Conservation (phyloP, 2,113 vertebrate genomes). For the Pituophis catenifer region DNA sequence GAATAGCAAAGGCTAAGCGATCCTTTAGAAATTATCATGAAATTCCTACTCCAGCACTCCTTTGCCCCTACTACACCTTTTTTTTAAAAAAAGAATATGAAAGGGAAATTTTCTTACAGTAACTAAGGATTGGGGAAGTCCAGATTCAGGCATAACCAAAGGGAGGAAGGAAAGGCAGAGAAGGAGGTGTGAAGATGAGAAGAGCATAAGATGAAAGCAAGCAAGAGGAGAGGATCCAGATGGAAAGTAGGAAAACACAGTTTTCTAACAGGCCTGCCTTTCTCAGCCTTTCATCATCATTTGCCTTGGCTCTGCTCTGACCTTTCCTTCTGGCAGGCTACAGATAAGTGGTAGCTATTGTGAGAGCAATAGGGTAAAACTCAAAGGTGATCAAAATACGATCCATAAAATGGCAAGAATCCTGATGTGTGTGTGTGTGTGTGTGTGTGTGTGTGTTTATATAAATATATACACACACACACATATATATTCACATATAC, state of each 20-base stretch:
- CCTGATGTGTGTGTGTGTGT: not conserved
- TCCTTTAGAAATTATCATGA: not conserved
- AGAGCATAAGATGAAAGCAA: slow-evolving; percentile 36
- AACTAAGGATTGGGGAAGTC: not conserved
- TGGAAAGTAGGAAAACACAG: slow-evolving; percentile 11
- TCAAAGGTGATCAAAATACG: not conserved
- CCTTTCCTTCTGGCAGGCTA: slow-evolving; percentile 50
- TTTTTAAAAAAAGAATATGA: not conserved
- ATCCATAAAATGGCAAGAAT: not conserved
- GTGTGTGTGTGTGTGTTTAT: too few relatives aligned
- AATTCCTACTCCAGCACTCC: not conserved
- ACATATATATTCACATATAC: too few relatives aligned
- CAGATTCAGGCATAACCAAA: fast-evolving
- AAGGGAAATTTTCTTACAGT: not conserved
- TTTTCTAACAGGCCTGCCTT: slow-evolving; percentile 43
- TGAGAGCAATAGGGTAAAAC: not conserved
- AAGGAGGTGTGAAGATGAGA: not conserved
- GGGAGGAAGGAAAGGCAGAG: not conserved
- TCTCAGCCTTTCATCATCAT: slow-evolving; percentile 42
- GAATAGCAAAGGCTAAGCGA: not conserved
- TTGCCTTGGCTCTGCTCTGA: slow-evolving; percentile 35
- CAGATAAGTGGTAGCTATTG: slow-evolving; percentile 7
- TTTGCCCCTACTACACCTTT: fast-evolving
- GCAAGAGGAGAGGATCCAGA: slow-evolving; percentile 51
- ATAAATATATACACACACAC: too few relatives aligned